Percentiles rank a stretch among this genome's conserved stretches.
phyloP scores from a whole-genome alignment of 2,113 vertebrate species.

The Neogale vison region DNA sequence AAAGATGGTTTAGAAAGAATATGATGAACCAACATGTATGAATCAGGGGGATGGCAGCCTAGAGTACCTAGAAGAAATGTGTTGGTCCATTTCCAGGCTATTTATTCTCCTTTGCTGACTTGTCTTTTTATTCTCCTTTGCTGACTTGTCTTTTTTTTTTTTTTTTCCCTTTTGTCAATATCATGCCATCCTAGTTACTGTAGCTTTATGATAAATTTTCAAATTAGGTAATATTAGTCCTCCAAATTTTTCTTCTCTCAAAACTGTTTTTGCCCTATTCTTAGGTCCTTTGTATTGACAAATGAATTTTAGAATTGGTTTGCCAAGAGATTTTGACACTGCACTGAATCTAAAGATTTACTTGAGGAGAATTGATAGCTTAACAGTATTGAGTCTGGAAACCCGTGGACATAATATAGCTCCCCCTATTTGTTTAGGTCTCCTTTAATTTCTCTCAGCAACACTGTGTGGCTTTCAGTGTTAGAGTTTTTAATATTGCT shows the following conservation, averaged over 20 bases:
- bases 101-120: neutral
- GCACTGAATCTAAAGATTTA: neutral
- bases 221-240: neutral
- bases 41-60: neutral
- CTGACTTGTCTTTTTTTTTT: neutral
- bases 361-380: neutral
- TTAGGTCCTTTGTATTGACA: constrained; percentile 25
- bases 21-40: neutral
- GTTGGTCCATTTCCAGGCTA: neutral
- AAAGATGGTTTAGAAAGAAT: neutral
- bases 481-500: constrained; percentile 24
- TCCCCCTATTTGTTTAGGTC: neutral
- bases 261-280: neutral
- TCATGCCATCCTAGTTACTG: neutral
- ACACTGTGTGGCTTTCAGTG: neutral
- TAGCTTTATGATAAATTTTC: neutral
- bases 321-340: neutral
- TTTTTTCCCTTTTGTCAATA: neutral
- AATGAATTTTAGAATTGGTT: neutral
- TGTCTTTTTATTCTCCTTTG: neutral
- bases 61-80: neutral
- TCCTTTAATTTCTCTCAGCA: neutral
- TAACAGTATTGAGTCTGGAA: neutral
- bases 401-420: neutral
- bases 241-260: constrained; percentile 25